Evolutionary conservation across 2,113 vertebrate species (phyloP), one percentile per base, ranked within the genome.

Genomic region (Danionella cerebrum): DNA sequence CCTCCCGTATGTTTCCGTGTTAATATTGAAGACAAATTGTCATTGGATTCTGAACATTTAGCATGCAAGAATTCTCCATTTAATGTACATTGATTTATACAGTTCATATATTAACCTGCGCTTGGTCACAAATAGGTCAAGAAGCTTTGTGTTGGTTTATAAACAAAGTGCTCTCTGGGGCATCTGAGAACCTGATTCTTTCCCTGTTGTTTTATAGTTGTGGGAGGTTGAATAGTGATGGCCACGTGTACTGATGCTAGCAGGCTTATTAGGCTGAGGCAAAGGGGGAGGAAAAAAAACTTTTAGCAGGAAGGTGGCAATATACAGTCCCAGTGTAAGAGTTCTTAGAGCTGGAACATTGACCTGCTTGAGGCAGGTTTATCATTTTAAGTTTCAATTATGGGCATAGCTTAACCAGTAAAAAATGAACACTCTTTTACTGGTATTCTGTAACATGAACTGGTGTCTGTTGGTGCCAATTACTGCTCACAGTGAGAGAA

Each of bases 71-170:
- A n/a, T n/a, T n/a, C n/a, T n/a, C n/a, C n/a, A n/a, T n/a, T n/a
- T n/a, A n/a, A n/a, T n/a, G n/a, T n/a, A n/a, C n/a, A n/a, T n/a
- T 33, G 9, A 33, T 33, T 33, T 3, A 33, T 5, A 33, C 5
- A 33, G 9, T 21, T 22, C 6, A n/a, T 11, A 39, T 53, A 63
- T 68, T 36, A 55, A 74, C 52, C 60, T 69, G 65, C 44, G 38
- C 25, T 50, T 51, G 64, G 39, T 57, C 25, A 57, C 25, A 45
- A 6, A 51, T 65, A 69, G 25, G 8, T 51, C 35, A 21, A 11
- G 22, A 13, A 16, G 52, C 72, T 74, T 70, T 70, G 60, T 65
- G 47, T 21, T 42, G 9, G 27, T 65, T 60, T 65, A 53, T 66
- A 27, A 65, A 35, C 7, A 12, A 42, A 11, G 35, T 33, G 13